These are phyloP conservation scores for Caenorhabditis macrosperma DNA, from an alignment of 2,888 invertebrate genomes.

Conservation along the genomic window DNA sequence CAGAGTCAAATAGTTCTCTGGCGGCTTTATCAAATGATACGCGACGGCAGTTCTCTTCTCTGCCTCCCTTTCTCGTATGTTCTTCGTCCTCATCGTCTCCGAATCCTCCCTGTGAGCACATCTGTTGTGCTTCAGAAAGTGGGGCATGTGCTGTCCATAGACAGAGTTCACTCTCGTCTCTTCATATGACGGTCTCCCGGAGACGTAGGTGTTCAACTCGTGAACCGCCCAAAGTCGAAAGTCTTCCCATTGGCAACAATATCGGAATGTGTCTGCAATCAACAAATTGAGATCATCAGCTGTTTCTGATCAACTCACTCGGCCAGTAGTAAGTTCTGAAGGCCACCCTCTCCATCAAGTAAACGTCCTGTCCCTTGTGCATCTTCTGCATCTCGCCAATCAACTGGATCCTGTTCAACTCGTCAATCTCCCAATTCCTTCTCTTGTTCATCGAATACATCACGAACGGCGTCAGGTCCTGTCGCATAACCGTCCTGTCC, in stretches of 20 bases:
- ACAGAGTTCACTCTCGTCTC: conserved; percentile 10
- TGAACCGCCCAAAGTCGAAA: conserved; percentile 13
- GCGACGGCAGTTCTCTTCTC: conserved; percentile 25
- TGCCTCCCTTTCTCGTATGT: background rate
- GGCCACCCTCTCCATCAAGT: conserved; percentile 31
- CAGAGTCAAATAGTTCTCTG: conserved; percentile 28
- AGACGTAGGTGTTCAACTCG: conserved; percentile 17
- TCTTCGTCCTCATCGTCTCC: conserved; percentile 14
- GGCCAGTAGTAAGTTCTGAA: conserved; percentile 2
- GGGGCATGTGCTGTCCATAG: conserved; percentile 18
- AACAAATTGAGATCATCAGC: background rate
- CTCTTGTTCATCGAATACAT: conserved; percentile 41
- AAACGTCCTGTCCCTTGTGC: conserved; percentile 32
- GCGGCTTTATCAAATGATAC: conserved; percentile 39
- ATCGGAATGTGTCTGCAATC: conserved; percentile 11
- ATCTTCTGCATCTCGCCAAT: conserved; percentile 25
- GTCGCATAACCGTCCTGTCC: conserved; percentile 53
- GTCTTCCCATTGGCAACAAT: conserved; percentile 13
- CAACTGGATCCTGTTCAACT: conserved; percentile 3
- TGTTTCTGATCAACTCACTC: background rate
- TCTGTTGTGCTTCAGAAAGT: conserved; percentile 15
- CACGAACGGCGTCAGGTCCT: conserved; percentile 32
- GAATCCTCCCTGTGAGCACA: conserved; percentile 6
- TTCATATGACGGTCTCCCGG: conserved; percentile 25
- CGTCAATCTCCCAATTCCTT: conserved; percentile 37